Evolutionary conservation across 1,140 invertebrate species (phyloP).

Genomic region (Heliconius congener): DNA sequence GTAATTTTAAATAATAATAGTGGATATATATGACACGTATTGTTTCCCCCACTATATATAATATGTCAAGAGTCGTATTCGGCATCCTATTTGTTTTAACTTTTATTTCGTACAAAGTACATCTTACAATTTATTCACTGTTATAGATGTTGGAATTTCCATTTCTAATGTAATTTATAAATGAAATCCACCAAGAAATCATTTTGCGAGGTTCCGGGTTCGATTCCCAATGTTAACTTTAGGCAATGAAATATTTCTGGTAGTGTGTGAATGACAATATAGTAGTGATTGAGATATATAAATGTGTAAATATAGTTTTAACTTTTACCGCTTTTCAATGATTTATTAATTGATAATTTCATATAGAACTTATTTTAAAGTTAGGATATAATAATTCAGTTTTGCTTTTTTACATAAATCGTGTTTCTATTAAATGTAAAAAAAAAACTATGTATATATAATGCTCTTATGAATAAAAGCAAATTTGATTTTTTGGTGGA

Average conservation of each 20-base stretch:
- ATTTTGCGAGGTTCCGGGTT: conserved; percentile 3
- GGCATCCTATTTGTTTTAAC: conserved; percentile 34
- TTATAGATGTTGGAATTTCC: conserved; percentile 24
- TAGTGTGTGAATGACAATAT: background rate
- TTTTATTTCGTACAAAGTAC: conserved; percentile 29
- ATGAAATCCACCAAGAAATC: conserved; percentile 3
- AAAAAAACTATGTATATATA: background rate
- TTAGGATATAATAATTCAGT: background rate
- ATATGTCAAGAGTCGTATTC: conserved; percentile 31
- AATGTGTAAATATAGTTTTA: conserved; percentile 3
- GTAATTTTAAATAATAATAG: too few relatives aligned
- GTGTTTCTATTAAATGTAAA: background rate
- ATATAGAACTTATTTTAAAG: background rate
- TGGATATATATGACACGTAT: too few relatives aligned
- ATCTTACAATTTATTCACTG: conserved; percentile 32
- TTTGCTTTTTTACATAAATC: background rate
- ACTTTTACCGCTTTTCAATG: background rate
- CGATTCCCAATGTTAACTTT: background rate
- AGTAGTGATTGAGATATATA: background rate
- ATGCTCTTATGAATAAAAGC: background rate
- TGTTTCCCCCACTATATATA: conserved; percentile 23
- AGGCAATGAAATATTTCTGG: background rate
- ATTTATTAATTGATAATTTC: background rate
- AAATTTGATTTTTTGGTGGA: background rate
- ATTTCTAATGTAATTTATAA: background rate